Percentiles rank a stretch among this genome's conserved stretches.
phyloP scores from a whole-genome alignment of 2,888 invertebrate species.

The Trichopoda pennipes region DNA sequence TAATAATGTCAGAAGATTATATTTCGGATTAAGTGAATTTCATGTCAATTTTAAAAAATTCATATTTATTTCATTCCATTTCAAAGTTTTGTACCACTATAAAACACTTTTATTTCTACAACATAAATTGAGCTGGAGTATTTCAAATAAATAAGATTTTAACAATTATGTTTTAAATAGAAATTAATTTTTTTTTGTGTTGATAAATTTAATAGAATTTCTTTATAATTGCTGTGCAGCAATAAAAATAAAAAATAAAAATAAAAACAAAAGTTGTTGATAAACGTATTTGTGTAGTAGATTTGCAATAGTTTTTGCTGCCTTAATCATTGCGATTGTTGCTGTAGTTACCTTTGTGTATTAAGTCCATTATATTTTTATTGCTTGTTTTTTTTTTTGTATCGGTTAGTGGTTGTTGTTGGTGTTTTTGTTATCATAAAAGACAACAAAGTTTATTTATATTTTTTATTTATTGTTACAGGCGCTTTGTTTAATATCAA shows the following conservation, averaged over 20 bases:
- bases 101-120: too few relatives aligned
- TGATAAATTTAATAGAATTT: conserved; percentile 1
- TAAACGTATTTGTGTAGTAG: conserved; percentile 7
- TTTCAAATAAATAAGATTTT: too few relatives aligned
- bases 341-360: conserved; percentile 14
- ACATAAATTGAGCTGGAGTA: too few relatives aligned
- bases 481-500: conserved; percentile 26
- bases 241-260: conserved; percentile 2
- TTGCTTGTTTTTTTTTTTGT: neutral
- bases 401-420: neutral
- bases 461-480: conserved; percentile 33
- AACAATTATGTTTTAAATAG: neutral
- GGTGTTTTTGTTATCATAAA: neutral
- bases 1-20: too few relatives aligned
- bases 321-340: neutral
- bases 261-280: conserved; percentile 33
- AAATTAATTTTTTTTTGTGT: neutral
- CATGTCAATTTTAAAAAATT: too few relatives aligned
- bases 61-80: too few relatives aligned
- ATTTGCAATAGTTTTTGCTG: conserved; percentile 20
- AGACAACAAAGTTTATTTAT: neutral
- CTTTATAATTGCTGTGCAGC: neutral
- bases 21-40: too few relatives aligned
- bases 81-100: too few relatives aligned
- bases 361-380: conserved; percentile 15